A percentile compares a stretch with the other conserved stretches of the same genome.
Evolutionary conservation across 1,140 invertebrate genomes (phyloP).

Genomic region (Drosophila bipectinata): DNA sequence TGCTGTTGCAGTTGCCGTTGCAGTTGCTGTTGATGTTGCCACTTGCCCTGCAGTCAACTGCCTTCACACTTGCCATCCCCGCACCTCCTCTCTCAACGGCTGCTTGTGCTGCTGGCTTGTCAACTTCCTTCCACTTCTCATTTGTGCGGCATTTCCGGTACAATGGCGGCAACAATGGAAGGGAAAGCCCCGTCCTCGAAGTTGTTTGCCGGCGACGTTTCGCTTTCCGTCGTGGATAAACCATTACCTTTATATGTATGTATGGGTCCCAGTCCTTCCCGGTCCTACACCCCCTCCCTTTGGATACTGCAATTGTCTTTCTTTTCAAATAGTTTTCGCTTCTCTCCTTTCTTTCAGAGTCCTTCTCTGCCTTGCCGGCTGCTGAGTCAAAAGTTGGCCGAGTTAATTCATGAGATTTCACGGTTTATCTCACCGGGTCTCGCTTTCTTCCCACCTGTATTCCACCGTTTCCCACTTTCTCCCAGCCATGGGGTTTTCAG

Average conservation of each 20-base stretch:
- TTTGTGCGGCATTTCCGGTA: constrained; percentile 80
- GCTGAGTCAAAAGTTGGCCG: constrained; percentile 68
- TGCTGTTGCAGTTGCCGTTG: constrained; percentile 22
- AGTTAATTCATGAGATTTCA: constrained; percentile 80
- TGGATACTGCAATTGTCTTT: constrained; percentile 66
- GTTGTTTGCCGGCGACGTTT: constrained; percentile 76
- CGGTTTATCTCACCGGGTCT: constrained; percentile 68
- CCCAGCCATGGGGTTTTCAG: constrained; percentile 4
- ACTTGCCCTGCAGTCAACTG: constrained; percentile 59
- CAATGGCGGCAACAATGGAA: constrained; percentile 68
- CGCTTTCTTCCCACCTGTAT: constrained; percentile 21
- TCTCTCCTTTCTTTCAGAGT: constrained; percentile 27
- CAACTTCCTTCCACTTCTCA: constrained; percentile 80
- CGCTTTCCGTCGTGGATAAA: constrained; percentile 75
- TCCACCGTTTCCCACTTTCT: constrained; percentile 2
- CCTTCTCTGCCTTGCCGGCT: constrained; percentile 7
- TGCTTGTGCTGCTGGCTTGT: constrained; percentile 42
- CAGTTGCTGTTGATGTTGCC: constrained; percentile 26
- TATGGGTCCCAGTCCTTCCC: not conserved
- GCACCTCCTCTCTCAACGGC: not conserved
- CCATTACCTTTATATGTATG: constrained; percentile 42
- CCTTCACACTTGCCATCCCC: constrained; percentile 37
- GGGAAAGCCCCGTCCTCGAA: constrained; percentile 55
- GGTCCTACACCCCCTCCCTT: not conserved
- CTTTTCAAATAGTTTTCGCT: constrained; percentile 70